Base-by-base conservation (phyloP, 2,797 vertebrate genomes). In the Cynopterus sphinx region DNA sequence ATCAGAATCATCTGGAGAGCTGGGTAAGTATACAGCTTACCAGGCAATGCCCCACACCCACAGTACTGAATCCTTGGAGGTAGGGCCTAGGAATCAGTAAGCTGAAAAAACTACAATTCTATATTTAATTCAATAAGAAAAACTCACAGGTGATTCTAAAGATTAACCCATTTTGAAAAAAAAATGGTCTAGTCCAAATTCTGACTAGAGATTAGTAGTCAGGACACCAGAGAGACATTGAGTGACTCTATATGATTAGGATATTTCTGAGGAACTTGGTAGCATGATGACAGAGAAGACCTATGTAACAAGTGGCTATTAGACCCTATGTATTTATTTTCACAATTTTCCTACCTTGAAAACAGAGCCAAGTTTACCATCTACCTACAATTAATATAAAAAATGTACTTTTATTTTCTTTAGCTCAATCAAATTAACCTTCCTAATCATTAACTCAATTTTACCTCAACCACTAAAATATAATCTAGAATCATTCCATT, bases 91-190 rank as follows among this genome's bases (percentile, higher is more conserved):
- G 17, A 95, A 85, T 49, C 5, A 86, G 16, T 61, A 67, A 70
- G 11, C 49, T 94, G 24, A 81, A 89, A 79, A 90, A 11, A 85
- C 31, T 59, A 73, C n/a, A 65, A 67, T 84, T 90, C 9, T 75
- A 93, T 4, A 67, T 86, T 53, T 79, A 36, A 89, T 65, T 28
- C 85, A 96, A 79, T 79, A 55, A 84, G 61, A 79, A 39, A 43
- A 6, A 6, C 28, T 19, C 21, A 9, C 39, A 84, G n/a, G 53
- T 31, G 31, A 84, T 81, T 94, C 24, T 75, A n/a, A 67, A 84
- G 19, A 89, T 59, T 74, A 94, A 63, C 43, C 8, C 94, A 41
- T 75, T 94, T 75, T 92, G 7, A 91, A 97, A 93, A 28, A 51
- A 46, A 46, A 46, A 46, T 46, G 3, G 26, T 75, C 53, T 82